Base-by-base conservation (phyloP, 2,797 vertebrate genomes). In the Myiothlypis chrysogaster region DNA sequence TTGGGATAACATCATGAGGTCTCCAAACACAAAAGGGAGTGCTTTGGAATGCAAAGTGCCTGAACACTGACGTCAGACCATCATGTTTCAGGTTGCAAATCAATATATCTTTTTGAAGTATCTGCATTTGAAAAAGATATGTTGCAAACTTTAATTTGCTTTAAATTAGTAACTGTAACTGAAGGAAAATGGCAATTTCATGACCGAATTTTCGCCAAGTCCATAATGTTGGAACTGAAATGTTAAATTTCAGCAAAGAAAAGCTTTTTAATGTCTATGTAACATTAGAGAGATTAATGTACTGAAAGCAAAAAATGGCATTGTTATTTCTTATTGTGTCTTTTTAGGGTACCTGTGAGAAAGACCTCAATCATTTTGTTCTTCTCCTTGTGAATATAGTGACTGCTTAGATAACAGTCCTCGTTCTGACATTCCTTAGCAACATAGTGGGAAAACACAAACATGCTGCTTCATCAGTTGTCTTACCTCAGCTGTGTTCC, bases 81-180 rank as follows among this genome's bases (percentile, higher is more conserved):
- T 69, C 2, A 2, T 64, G 68, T 77, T 95, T 96, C 72, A 81
- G 55, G 80, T 77, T 93, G 47, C 32, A 96, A 90, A 89, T 56
- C 49, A 72, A 35, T 90, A n/a, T 43, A 41, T 72, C 66, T 81
- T 89, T 94, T 59, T 87, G 37, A 87, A 92, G 47, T 46, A 70
- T 60, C 22, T 73, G 55, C 69, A 77, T 94, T 61, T 80, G 73
- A 87, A 87, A 84, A 68, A 61, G 47, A 69, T 56, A 8, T 15
- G 1, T 70, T 89, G n/a, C 87, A 61, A 72, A 50, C n/a, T 57
- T 37, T 49, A 78, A 49, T 17, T 83, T 21, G 19, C 27, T 95
- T 89, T 89, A 83, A 94, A 44, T 44, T 82, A 70, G 32, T 68
- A 87, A 64, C 23, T 76, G 39, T 80, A 86, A 70, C 30, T 57